phyloP scores from a whole-genome alignment of 2,888 invertebrate species.

The Cotesia congregata region DNA sequence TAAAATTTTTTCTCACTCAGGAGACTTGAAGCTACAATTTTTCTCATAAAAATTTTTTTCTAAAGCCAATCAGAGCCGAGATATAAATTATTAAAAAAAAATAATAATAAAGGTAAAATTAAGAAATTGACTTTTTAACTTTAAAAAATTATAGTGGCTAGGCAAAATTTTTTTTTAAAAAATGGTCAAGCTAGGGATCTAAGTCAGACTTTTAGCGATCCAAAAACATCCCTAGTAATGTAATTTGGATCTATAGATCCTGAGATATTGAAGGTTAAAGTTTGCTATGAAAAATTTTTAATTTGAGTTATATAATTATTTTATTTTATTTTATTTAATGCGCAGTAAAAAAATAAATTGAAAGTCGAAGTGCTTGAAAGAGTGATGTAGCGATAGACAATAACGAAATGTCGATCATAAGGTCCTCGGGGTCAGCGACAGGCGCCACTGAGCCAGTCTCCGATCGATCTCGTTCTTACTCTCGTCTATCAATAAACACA shows the following conservation, averaged over 20 bases:
- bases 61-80: too few relatives aligned
- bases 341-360: not conserved
- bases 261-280: not conserved
- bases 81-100: too few relatives aligned
- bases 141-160: too few relatives aligned
- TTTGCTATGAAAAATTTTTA: not conserved
- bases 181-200: too few relatives aligned
- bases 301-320: not conserved
- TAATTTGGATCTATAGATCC: not conserved
- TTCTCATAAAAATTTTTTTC: not conserved
- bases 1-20: too few relatives aligned
- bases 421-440: slow-evolving; percentile 57
- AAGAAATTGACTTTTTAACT: too few relatives aligned
- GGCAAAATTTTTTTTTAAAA: too few relatives aligned
- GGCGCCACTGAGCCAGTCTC: slow-evolving; percentile 55
- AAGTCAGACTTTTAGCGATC: too few relatives aligned
- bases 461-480: slow-evolving; percentile 51
- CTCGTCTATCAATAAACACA: slow-evolving; percentile 42
- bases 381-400: not conserved
- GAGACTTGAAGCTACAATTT: not conserved
- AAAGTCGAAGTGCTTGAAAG: not conserved
- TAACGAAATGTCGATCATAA: slow-evolving; percentile 37
- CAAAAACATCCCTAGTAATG: not conserved
- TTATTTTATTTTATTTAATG: not conserved
- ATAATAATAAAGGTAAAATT: too few relatives aligned